phyloP scores from a whole-genome alignment of 2,888 invertebrate species.

The Tachina fera region DNA sequence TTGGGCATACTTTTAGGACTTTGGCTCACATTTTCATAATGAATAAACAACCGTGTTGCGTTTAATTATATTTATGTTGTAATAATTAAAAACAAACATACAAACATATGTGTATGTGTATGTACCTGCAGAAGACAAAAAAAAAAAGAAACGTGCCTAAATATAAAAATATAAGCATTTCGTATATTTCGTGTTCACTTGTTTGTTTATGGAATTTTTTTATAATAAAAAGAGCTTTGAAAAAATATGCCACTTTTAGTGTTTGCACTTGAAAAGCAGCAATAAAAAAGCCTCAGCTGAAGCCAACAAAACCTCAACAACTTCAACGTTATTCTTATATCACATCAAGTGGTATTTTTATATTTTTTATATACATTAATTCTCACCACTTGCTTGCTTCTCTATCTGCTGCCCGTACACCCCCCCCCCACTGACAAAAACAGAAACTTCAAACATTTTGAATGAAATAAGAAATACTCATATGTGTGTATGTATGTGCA shows the following conservation, averaged over 20 bases:
- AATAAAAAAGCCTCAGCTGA: slow-evolving; percentile 28
- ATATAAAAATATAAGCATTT: neutral
- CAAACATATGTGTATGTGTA: neutral
- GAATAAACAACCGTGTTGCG: neutral
- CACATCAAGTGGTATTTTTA: slow-evolving; percentile 6
- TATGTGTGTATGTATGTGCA: too few species aligned
- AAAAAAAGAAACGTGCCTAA: slow-evolving; percentile 34
- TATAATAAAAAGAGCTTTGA: neutral
- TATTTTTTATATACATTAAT: neutral
- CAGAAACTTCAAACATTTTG: neutral
- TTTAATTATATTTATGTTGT: slow-evolving; percentile 24
- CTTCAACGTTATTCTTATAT: slow-evolving; percentile 42
- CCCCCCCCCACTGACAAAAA: neutral
- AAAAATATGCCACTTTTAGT: slow-evolving; percentile 49
- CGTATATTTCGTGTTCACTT: neutral
- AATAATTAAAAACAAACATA: slow-evolving; percentile 2
- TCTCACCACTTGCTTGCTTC: neutral
- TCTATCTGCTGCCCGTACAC: too few species aligned
- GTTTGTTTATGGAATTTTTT: neutral
- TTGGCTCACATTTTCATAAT: neutral
- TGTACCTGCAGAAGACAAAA: neutral
- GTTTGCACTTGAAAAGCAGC: slow-evolving; percentile 41
- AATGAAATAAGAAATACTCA: too few species aligned
- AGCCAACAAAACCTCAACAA: slow-evolving; percentile 52
- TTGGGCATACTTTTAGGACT: slow-evolving; percentile 48